Evolutionary conservation across 2,113 vertebrate genomes (phyloP), one percentile per base, ranked within the genome.

Genomic region (Clinocottus analis): DNA sequence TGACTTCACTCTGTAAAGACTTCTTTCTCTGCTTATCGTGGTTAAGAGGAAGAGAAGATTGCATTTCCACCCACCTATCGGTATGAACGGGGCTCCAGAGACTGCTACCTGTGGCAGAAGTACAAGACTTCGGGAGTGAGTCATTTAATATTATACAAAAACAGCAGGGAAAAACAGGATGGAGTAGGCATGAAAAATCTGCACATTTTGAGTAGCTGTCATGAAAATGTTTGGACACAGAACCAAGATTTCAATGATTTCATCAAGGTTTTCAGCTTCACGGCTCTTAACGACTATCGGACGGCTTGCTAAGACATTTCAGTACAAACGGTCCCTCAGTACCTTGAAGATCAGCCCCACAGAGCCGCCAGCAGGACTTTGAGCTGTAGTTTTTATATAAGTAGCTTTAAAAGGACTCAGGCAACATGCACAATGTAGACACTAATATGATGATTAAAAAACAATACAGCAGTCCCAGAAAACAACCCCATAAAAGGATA

Each of bases 51-150:
- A 81, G 95, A 95, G 76, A 95, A 96, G 89, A 97, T 97, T 80
- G 84, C 94, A 6, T 97, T 97, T 91, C 96, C 96, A 0, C 97
- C 96, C 41, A 97, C 96, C 0, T 97, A 97, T 83, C 96, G 96
- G 1, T 97, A 97, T 0, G 96, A 97, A 69, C 91, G 96, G 13
- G 96, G 96, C 62, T 96, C 96, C 35, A 91, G 96, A 72, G 95
- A 96, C 89, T 95, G 84, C 71, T 97, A 97, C 75, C 86, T 96
- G 2, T 96, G 96, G 96, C 96, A 97, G 69, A 97, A 97, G 85
- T 96, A 95, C 94, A 97, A 96, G 88, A 94, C 95, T 27, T 97
- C 95, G 0, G 96, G 96, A 86, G 97, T 97, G 91, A 95, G 95
- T 80, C 23, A 75, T 62, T 82, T 72, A 17, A 66, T 27, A 13